Base-by-base conservation (phyloP, 2,797 vertebrate species). In the Enoplosus armatus region DNA sequence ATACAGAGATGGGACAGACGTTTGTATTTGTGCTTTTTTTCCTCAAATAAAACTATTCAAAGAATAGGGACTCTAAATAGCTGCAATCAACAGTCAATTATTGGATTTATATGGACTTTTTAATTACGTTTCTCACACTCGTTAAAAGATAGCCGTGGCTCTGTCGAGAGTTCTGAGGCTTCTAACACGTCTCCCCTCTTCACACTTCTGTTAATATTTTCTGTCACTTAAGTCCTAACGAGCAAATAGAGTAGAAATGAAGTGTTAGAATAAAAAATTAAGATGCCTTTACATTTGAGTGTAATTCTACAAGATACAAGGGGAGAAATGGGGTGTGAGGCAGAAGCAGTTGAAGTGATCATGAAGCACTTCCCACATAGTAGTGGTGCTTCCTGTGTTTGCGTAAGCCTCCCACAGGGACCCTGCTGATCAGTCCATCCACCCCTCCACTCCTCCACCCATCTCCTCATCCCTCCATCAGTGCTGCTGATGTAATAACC, bases 341-440 rank as follows among this genome's bases (percentile, higher is more conserved):
- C 54, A 62, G 48, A 69, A 84, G 31, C 51, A 22, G 29, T 60
- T 82, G 53, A 76, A 77, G 50, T 33, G 69, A 86, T 85, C 72
- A 81, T 78, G 54, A 60, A 75, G 84, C 68, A 66, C 79, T 81
- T 83, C 54, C 67, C 37, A 82, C 73, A 45, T 56, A 37, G 61
- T 20, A 60, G 50, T 29, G 54, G 45, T 53, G 53, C 83, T 86
- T 87, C 85, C 80, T 85, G 82, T 86, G 82, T 90, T 87, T 83
- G 63, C 6, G 24, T 82, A 84, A 86, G 76, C 74, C 80, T 84
- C 79, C 72, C 67, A 26, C 77, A 8, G 59, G 41, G 67, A 80
- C 70, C 24, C 69, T 67, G 66, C 75, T 73, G 77, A 39, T 80
- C 72, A 50, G 51, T 53, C 63, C 33, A 39, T 83, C 81, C 62